A percentile compares a stretch with the other conserved stretches of the same genome.
phyloP scores from a whole-genome alignment of 2,113 vertebrate species.

The Paratilapia polleni region DNA sequence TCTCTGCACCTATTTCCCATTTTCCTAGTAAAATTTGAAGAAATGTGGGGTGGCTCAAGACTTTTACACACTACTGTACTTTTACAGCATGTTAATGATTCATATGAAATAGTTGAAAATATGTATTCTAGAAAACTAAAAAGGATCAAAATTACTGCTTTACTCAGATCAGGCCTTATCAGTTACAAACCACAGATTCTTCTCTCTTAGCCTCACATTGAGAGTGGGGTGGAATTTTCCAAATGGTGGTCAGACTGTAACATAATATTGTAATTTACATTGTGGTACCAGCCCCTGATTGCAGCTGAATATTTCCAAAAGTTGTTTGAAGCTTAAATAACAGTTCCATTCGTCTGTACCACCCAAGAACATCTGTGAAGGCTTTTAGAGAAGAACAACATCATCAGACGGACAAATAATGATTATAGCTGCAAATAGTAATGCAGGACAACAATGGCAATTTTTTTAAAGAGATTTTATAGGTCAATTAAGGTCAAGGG shows the following conservation, averaged over 20 bases:
- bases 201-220: neutral
- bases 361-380: conserved; percentile 28
- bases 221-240: conserved; percentile 36
- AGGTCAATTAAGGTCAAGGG: too few relatives aligned
- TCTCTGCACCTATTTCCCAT: neutral
- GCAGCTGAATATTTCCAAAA: conserved; percentile 46
- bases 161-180: neutral
- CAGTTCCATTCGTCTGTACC: neutral
- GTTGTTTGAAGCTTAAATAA: neutral
- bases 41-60: neutral
- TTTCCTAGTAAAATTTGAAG: neutral
- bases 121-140: neutral
- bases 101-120: neutral
- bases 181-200: conserved; percentile 13
- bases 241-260: conserved; percentile 38
- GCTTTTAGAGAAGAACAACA: neutral
- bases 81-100: neutral
- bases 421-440: neutral
- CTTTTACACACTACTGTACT: neutral
- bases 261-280: conserved; percentile 51
- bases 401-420: neutral
- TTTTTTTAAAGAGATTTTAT: neutral
- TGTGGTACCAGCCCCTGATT: conserved; percentile 42
- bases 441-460: neutral
- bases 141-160: neutral